Evolutionary conservation across 2,113 vertebrate species (phyloP).

Genomic region (Morone saxatilis): DNA sequence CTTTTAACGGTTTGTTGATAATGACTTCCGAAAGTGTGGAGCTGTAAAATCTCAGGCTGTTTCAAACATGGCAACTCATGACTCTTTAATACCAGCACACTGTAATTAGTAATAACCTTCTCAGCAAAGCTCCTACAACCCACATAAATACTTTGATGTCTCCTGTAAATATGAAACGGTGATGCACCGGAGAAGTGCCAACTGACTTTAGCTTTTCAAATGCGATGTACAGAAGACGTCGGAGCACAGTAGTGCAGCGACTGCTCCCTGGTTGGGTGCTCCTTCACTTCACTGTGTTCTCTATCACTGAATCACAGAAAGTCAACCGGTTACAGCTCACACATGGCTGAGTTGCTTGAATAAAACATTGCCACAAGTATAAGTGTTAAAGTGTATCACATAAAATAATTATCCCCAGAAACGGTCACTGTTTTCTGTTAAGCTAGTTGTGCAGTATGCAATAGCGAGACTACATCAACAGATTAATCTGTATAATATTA

Average conservation of each 20-base stretch:
- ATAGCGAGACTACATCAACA: not conserved
- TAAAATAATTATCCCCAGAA: conserved; percentile 45
- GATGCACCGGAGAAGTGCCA: conserved; percentile 28
- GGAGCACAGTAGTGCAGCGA: not conserved
- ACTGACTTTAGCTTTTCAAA: conserved; percentile 46
- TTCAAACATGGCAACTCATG: conserved; percentile 52
- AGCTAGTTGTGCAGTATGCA: not conserved
- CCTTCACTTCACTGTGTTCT: conserved; percentile 34
- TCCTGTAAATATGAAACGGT: conserved; percentile 46
- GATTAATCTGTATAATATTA: not conserved
- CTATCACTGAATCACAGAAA: conserved; percentile 29
- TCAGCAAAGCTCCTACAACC: conserved; percentile 23
- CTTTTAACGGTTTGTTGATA: conserved; percentile 11
- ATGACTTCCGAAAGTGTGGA: conserved; percentile 43
- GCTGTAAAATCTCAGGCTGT: conserved; percentile 36
- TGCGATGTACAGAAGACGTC: conserved; percentile 8
- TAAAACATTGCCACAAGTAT: conserved; percentile 54
- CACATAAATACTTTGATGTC: conserved; percentile 27
- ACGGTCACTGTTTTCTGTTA: conserved; percentile 19
- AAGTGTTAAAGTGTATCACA: conserved; percentile 34
- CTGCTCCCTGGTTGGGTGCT: conserved; percentile 3
- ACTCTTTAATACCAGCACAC: conserved; percentile 58
- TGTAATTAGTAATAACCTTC: conserved; percentile 38
- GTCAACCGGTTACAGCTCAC: conserved; percentile 44
- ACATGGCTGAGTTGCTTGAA: conserved; percentile 39